Evolutionary conservation across 2,888 invertebrate genomes (phyloP), one percentile per base, ranked within the genome.

Genomic region (Amiota mariae): DNA sequence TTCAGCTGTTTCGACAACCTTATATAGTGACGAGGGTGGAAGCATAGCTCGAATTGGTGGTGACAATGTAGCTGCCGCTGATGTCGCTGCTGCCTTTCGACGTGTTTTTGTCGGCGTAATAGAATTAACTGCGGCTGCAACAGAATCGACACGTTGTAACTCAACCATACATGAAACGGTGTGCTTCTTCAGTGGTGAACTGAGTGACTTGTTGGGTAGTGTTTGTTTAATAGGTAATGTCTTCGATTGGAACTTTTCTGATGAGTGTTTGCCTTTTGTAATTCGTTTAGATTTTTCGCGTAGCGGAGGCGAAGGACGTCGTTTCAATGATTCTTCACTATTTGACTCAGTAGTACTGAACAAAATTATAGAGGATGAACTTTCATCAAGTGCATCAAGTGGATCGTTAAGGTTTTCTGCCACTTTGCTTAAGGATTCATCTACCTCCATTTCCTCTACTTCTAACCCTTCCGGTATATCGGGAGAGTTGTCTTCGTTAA

Each of bases 401-500:
- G 81, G 78, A 78, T 85, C 78, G 73, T 79, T 75, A 71, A 79
- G 71, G 73, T 81, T 61, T 68, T 70, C 70, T 73, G 76, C 71
- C 56, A 72, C 51, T 70, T 71, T 20, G 74, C 79, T 75, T 8
- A 79, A 76, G 47, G 84, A 83, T 71, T 85, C 85, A 70, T 86
- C 88, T 10, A 87, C 84, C 74, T 88, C 88, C 86, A 88, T 87
- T 79, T 86, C 86, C 90, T 91, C 76, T 68, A 82, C 72, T 72
- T 77, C 78, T 67, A 15, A 15, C 64, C 61, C 13, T 71, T 47
- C 11, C 10, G 63, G 36, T 49, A 36, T 15, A 51, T 10, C 46
- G 54, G 72, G 36, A 72, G 71, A 90, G 74, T 68, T 71, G 76
- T 78, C 91, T 84, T 86, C 90, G 82, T 93, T 93, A 20, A 95